Evolutionary conservation across 2,888 invertebrate genomes (phyloP).

Genomic region (Tiphia femorata): DNA sequence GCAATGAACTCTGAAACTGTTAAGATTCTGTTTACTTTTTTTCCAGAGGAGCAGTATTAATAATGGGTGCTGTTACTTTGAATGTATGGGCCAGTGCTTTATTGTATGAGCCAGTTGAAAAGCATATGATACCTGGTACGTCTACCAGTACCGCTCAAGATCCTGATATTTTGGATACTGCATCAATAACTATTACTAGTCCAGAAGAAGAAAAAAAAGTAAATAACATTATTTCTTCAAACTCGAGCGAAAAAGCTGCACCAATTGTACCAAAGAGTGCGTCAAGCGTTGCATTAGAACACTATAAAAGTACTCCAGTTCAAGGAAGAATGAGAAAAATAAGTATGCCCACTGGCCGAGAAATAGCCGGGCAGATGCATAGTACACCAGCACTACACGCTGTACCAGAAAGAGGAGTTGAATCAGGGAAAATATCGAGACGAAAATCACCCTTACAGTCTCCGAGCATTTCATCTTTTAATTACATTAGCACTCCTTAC

Average conservation of each 20-base stretch:
- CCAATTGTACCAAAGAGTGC: constrained; percentile 72
- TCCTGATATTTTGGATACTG: constrained; percentile 64
- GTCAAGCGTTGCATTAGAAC: constrained; percentile 79
- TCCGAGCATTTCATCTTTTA: constrained; percentile 85
- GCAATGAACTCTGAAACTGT: too few species aligned
- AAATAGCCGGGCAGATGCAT: constrained; percentile 72
- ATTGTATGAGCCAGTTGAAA: constrained; percentile 86
- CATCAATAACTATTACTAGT: constrained; percentile 49
- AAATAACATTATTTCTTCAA: constrained; percentile 33
- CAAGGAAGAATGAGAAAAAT: constrained; percentile 73
- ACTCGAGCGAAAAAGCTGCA: constrained; percentile 38
- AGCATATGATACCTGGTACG: constrained; percentile 76
- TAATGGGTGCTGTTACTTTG: constrained; percentile 85
- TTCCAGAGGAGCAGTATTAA: constrained; percentile 81
- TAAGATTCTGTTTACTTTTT: constrained; percentile 38
- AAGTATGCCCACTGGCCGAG: constrained; percentile 73
- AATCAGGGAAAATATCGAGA: constrained; percentile 52
- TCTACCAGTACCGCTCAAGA: constrained; percentile 63
- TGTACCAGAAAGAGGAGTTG: constrained; percentile 76
- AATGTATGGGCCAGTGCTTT: constrained; percentile 89
- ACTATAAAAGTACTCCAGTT: constrained; percentile 67
- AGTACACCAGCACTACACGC: constrained; percentile 78
- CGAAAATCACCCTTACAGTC: constrained; percentile 73
- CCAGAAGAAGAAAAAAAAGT: constrained; percentile 56
- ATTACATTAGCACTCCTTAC: constrained; percentile 87